Evolutionary conservation across 2,888 invertebrate genomes (phyloP).

Genomic region (Pherbina coryleti): DNA sequence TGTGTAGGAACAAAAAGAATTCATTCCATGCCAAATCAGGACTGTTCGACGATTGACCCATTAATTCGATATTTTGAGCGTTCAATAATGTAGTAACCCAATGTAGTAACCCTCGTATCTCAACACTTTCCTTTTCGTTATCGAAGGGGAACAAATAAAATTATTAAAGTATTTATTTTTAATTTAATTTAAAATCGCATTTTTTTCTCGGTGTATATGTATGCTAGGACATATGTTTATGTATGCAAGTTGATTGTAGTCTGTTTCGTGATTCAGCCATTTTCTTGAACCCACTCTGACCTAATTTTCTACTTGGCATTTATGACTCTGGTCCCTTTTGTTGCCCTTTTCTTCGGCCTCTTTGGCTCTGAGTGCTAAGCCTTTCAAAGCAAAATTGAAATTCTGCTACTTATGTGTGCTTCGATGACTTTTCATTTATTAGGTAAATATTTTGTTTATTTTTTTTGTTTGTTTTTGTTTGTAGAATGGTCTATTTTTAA

Average conservation of each 20-base stretch:
- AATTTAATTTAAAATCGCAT: no score
- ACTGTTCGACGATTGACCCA: no score
- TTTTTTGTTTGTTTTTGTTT: background rate
- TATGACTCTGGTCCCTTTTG: background rate
- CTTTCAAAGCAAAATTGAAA: constrained; percentile 3
- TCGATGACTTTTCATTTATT: constrained; percentile 9
- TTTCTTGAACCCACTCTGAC: background rate
- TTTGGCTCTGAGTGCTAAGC: background rate
- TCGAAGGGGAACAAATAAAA: no score
- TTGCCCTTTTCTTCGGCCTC: no score
- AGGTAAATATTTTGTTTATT: no score
- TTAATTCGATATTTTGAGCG: no score
- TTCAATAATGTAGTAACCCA: no score
- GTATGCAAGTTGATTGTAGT: background rate
- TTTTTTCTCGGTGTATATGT: background rate
- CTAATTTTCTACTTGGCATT: background rate
- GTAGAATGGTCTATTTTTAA: background rate
- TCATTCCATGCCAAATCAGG: no score
- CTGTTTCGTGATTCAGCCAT: background rate
- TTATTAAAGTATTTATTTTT: no score
- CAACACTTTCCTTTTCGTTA: no score
- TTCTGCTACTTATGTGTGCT: background rate
- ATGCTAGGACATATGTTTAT: background rate
- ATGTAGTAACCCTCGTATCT: no score
- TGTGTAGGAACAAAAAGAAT: no score